Evolutionary conservation across 2,797 vertebrate species (phyloP), one percentile per base, ranked within the genome.

Genomic region (Semotilus atromaculatus): DNA sequence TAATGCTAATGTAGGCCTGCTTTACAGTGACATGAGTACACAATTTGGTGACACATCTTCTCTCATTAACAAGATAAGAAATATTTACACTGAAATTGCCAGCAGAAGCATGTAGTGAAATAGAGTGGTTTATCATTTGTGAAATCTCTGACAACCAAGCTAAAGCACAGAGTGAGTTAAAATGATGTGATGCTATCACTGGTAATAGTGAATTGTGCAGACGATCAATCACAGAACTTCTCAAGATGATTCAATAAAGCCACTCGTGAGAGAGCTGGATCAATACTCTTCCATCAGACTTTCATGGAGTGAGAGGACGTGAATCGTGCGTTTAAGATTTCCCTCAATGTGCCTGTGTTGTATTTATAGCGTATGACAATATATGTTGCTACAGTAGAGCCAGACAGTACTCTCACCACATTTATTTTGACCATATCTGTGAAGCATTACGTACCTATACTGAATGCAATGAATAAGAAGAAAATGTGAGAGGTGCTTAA

Each of bases 251-350:
- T 89, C 86, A 84, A 90, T 87, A 84, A 91, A 85, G 55, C 82
- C 85, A 62, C 36, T 89, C 89, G 83, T 66, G 86, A 84, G 85
- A 92, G 81, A 74, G 60, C 75, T 77, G 8, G 87, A 93, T 93
- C 92, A 89, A 90, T 92, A 90, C 23, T 66, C 80, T 48, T 90
- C 85, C 75, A 82, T 82, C 72, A 82, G 51, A 71, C 34, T 19
- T 60, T n/a, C 68, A 73, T 72, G 19, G 13, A 73, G 29, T 26
- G 40, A 85, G 76, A 81, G 70, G 19, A 81, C 21, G 19, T 55
- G 11, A 81, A 71, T 72, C 9, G 23, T 55, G 31, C 9, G 8
- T 34, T 81, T 29, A 64, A 84, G 16, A 71, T n/a, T 23, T 71
- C 16, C 16, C 16, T 81, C 43, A 68, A 6, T 55, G 45, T 68